Conservation (phyloP, 2,797 vertebrate species). For the Pelodytes ibericus region DNA sequence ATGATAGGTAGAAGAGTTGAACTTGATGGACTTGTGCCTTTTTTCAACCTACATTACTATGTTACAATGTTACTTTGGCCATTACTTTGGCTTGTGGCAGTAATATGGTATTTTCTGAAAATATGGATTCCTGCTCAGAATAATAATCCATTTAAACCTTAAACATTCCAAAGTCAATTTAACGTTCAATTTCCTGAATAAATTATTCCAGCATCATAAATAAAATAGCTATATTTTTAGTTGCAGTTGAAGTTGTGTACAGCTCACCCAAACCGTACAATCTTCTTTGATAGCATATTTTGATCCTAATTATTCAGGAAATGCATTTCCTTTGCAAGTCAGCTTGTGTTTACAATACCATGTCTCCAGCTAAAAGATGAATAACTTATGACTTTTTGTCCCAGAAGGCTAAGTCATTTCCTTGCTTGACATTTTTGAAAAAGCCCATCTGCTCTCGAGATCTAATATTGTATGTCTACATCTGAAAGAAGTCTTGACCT, state of each 20-base stretch:
- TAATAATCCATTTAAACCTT: no score
- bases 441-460: conserved; percentile 47
- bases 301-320: conserved; percentile 8
- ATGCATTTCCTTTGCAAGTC: conserved; percentile 3
- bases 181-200: no score
- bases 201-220: no score
- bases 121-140: no score
- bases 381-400: conserved; percentile 47
- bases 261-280: neutral
- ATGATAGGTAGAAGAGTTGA: no score
- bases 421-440: conserved; percentile 36
- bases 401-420: conserved; percentile 41
- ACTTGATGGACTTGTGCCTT: no score
- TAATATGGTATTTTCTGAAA: no score
- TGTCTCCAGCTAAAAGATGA: conserved; percentile 36
- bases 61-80: no score
- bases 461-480: conserved; percentile 43
- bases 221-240: no score
- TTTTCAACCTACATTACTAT: no score
- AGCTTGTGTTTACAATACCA: conserved; percentile 40
- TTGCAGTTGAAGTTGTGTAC: neutral
- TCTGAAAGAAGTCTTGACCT: conserved; percentile 41
- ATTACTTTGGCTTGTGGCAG: no score
- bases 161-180: no score
- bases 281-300: neutral